These are phyloP conservation scores for Pedionomus torquatus DNA, from an alignment of 2,113 vertebrate genomes.

Conservation along the genomic window DNA sequence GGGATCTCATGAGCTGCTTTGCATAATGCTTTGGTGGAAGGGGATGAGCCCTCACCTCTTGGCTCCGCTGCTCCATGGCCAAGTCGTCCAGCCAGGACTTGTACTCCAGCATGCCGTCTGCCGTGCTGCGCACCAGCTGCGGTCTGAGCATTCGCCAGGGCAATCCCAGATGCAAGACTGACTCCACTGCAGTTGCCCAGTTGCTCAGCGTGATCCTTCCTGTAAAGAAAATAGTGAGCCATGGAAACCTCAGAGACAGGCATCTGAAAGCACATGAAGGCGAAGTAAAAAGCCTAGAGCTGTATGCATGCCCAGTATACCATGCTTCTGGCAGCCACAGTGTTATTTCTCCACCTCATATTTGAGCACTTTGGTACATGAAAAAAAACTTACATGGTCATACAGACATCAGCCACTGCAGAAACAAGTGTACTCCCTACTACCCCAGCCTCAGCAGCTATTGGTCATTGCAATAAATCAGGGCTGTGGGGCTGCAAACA, in stretches of 20 bases:
- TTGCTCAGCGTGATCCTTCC: conserved; percentile 76
- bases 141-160: conserved; percentile 89
- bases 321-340: neutral
- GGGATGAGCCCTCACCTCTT: conserved; percentile 48
- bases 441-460: neutral
- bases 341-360: neutral
- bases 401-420: neutral
- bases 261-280: neutral
- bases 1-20: neutral
- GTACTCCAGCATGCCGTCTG: conserved; percentile 62
- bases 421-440: neutral
- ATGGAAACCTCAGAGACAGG: neutral
- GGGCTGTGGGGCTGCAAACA: neutral
- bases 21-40: neutral
- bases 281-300: neutral
- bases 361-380: neutral
- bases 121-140: conserved; percentile 68
- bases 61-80: conserved; percentile 65
- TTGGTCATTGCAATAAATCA: neutral
- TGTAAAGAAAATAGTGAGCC: neutral
- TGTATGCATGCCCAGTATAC: neutral
- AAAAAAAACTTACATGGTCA: neutral
- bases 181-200: conserved; percentile 86
- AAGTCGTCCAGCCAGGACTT: conserved; percentile 73
- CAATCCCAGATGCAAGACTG: conserved; percentile 81